Evolutionary conservation across 2,888 invertebrate genomes (phyloP).

Genomic region (Caenorhabditis uteleia): DNA sequence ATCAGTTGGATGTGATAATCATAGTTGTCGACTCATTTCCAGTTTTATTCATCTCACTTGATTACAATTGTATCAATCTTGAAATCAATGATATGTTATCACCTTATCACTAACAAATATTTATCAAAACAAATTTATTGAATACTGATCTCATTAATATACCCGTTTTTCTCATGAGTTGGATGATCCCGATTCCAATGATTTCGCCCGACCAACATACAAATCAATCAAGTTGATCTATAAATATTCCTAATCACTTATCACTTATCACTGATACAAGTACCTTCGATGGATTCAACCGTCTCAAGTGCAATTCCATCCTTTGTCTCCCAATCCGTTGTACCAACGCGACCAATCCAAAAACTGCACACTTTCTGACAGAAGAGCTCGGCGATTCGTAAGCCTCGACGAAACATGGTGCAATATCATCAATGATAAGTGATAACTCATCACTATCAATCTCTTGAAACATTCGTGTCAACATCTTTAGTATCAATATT

Average conservation of each 20-base stretch:
- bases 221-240: conserved; percentile 32
- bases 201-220: conserved; percentile 31
- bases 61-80: too few relatives aligned
- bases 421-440: conserved; percentile 23
- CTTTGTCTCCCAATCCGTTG: conserved; percentile 16
- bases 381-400: conserved; percentile 21
- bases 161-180: too few relatives aligned
- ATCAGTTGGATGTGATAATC: too few relatives aligned
- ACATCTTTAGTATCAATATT: conserved; percentile 28
- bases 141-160: too few relatives aligned
- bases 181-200: conserved; percentile 28
- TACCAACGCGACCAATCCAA: conserved; percentile 25
- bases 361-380: conserved; percentile 33
- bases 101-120: too few relatives aligned
- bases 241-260: conserved; percentile 7
- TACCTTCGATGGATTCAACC: conserved; percentile 11
- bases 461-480: conserved; percentile 33
- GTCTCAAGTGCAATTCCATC: conserved; percentile 27
- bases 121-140: too few relatives aligned
- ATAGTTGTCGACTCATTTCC: too few relatives aligned
- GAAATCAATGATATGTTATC: too few relatives aligned
- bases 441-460: conserved; percentile 25
- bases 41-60: too few relatives aligned
- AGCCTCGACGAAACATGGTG: conserved; percentile 27
- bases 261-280: background rate